Evolutionary conservation across 2,113 vertebrate genomes (phyloP).

Genomic region (Noctilio leporinus): DNA sequence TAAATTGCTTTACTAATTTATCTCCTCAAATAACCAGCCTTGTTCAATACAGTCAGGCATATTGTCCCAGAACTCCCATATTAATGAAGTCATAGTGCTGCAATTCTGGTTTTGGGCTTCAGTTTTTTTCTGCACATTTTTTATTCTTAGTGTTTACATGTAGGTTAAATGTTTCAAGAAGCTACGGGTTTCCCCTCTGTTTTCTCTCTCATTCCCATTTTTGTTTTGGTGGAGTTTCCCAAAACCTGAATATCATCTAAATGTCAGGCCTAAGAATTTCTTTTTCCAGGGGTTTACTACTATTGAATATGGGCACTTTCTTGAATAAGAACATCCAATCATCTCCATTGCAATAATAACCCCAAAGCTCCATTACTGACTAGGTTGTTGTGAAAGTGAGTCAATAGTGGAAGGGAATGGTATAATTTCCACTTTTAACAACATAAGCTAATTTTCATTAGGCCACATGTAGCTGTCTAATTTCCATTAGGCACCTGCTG

Average conservation of each 20-base stretch:
- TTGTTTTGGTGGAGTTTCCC: neutral
- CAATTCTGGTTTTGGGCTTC: neutral
- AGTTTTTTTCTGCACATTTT: neutral
- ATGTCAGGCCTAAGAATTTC: neutral
- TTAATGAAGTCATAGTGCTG: neutral
- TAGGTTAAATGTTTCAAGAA: neutral
- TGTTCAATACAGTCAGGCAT: neutral
- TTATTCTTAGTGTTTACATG: neutral
- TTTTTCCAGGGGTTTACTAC: neutral
- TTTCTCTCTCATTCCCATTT: neutral
- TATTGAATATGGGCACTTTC: neutral
- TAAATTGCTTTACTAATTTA: neutral
- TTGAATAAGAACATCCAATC: neutral
- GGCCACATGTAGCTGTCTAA: conserved; percentile 33
- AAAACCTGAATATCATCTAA: conserved; percentile 12
- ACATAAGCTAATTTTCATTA: conserved; percentile 52
- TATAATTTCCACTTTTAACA: conserved; percentile 16
- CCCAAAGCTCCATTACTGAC: neutral
- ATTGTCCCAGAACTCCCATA: neutral
- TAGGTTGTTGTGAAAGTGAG: neutral
- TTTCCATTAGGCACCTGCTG: conserved; percentile 59
- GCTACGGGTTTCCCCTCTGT: neutral
- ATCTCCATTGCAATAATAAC: conserved; percentile 11
- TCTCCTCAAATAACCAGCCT: neutral
- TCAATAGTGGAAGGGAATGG: neutral